Percentiles rank a stretch among this genome's conserved stretches.
phyloP scores from a whole-genome alignment of 2,888 invertebrate genomes.

The Chirona hameri region DNA sequence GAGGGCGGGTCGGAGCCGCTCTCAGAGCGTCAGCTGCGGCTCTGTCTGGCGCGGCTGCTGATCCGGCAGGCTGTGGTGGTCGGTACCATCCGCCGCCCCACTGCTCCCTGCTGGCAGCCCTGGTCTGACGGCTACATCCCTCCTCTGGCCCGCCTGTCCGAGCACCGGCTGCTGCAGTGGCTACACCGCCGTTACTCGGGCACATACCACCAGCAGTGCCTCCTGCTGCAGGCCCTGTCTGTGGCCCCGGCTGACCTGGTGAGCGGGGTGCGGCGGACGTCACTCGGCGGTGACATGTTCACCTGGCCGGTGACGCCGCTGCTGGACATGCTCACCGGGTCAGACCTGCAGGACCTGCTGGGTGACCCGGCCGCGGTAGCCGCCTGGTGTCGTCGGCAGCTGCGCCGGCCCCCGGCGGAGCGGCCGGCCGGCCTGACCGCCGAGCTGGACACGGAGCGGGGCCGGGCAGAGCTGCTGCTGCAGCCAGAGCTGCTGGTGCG shows the following conservation, averaged over 20 bases:
- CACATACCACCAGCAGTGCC: too few relatives aligned
- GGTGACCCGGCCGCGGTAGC: not conserved
- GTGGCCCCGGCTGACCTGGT: not conserved
- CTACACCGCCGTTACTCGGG: too few relatives aligned
- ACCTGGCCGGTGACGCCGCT: not conserved
- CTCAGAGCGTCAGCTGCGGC: too few relatives aligned
- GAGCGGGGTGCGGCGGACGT: not conserved
- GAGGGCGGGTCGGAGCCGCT: too few relatives aligned
- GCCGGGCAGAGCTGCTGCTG: not conserved
- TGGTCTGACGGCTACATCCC: too few relatives aligned
- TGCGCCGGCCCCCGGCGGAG: not conserved
- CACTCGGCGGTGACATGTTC: not conserved
- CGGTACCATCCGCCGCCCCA: too few relatives aligned
- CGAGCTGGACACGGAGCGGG: not conserved
- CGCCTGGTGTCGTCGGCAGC: not conserved
- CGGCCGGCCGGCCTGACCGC: not conserved
- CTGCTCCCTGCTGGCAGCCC: too few relatives aligned
- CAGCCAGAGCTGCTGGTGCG: not conserved
- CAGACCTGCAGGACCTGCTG: not conserved
- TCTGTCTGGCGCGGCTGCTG: not conserved
- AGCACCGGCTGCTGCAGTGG: too few relatives aligned
- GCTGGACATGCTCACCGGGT: not conserved
- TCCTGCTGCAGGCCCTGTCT: not conserved
- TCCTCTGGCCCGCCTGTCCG: too few relatives aligned
- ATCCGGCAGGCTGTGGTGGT: not conserved